phyloP scores from a whole-genome alignment of 2,888 invertebrate genomes.

The Troides helena region DNA sequence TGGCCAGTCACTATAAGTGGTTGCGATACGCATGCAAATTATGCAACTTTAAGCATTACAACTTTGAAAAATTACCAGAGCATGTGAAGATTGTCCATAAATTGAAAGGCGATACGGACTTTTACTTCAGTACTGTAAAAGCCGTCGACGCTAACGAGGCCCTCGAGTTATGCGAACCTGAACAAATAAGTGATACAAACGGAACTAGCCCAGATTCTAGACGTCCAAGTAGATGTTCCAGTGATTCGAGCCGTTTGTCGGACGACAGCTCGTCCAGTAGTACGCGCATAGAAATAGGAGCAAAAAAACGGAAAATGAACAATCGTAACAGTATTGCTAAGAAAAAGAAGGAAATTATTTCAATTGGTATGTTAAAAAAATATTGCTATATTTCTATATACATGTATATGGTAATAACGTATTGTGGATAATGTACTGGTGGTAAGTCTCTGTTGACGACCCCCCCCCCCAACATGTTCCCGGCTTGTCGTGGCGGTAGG shows the following conservation, averaged over 20 bases:
- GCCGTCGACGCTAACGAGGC: constrained; percentile 68
- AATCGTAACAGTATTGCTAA: constrained; percentile 48
- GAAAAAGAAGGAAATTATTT: constrained; percentile 49
- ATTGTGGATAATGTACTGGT: no score
- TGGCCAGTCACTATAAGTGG: constrained; percentile 85
- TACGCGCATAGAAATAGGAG: constrained; percentile 51
- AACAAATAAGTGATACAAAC: constrained; percentile 48
- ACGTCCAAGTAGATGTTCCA: constrained; percentile 68
- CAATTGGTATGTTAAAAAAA: constrained; percentile 45
- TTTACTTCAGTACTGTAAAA: constrained; percentile 71
- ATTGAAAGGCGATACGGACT: constrained; percentile 78
- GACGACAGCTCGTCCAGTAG: constrained; percentile 71
- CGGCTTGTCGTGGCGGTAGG: no score
- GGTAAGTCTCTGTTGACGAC: no score
- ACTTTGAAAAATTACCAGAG: constrained; percentile 82
- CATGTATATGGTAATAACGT: no score
- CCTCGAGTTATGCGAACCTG: constrained; percentile 54
- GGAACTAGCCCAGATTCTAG: constrained; percentile 62
- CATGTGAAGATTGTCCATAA: constrained; percentile 84
- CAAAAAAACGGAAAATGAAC: constrained; percentile 60
- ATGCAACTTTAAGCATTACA: constrained; percentile 85
- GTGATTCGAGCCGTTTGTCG: constrained; percentile 69
- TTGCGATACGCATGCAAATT: constrained; percentile 87
- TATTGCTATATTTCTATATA: constrained; percentile 6
- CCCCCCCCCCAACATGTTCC: no score